These are phyloP conservation scores for Tinea trinotella DNA, from an alignment of 2,888 invertebrate species.

Conservation along the genomic window DNA sequence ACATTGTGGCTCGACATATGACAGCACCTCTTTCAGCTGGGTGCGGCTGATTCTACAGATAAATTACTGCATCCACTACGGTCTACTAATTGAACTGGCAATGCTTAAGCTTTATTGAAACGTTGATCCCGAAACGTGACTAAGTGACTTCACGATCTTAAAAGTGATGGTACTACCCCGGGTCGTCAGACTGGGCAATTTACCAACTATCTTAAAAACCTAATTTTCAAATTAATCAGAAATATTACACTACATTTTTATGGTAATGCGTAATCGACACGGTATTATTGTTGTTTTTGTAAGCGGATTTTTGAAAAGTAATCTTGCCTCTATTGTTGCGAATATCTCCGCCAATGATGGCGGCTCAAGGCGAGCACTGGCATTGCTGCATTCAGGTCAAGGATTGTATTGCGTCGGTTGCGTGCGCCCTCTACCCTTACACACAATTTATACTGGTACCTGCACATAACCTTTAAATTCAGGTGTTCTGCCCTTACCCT, in stretches of 20 bases:
- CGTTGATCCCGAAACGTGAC: background rate
- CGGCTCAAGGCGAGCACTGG: conserved; percentile 68
- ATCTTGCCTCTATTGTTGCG: conserved; percentile 73
- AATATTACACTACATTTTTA: background rate
- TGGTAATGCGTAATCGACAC: background rate
- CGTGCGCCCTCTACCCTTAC: conserved; percentile 29
- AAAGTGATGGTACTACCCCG: background rate
- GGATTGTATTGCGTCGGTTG: conserved; percentile 48
- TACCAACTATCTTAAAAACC: background rate
- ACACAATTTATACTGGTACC: conserved; percentile 39
- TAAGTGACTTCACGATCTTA: no score
- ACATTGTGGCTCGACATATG: no score
- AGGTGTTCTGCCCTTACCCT: conserved; percentile 45
- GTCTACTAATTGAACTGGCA: no score
- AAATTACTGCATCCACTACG: no score
- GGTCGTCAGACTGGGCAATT: background rate
- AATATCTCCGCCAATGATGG: conserved; percentile 68
- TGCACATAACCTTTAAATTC: conserved; percentile 40
- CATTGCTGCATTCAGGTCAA: conserved; percentile 70
- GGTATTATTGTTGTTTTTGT: conserved; percentile 36
- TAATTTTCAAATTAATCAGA: background rate
- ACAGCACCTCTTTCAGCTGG: no score
- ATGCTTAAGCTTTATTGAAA: no score
- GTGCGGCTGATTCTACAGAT: no score
- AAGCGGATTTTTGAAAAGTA: conserved; percentile 66